Percentiles rank a stretch among this genome's conserved stretches.
Conservation (phyloP, 2,797 vertebrate genomes). For the Serranus cabrilla region DNA sequence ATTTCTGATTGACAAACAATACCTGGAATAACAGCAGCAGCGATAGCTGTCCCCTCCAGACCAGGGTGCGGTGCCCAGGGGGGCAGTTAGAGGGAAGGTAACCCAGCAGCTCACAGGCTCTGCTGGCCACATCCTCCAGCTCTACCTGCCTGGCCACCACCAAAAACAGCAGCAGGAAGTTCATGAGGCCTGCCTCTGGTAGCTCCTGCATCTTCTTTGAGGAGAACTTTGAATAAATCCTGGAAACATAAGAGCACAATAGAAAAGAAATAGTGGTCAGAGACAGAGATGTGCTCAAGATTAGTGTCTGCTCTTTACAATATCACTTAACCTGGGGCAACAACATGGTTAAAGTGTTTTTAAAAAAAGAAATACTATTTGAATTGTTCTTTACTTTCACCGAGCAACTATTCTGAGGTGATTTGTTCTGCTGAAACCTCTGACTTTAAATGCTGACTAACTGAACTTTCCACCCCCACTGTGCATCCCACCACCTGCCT, state of each 20-base stretch:
- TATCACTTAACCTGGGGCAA: background rate
- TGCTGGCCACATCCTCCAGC: conserved; percentile 91
- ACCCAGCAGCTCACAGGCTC: conserved; percentile 89
- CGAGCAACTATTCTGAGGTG: conserved; percentile 35
- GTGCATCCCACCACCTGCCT: conserved; percentile 66
- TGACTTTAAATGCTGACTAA: conserved; percentile 71
- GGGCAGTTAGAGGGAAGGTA: conserved; percentile 85
- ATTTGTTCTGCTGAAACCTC: conserved; percentile 58
- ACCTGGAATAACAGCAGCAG: conserved; percentile 91
- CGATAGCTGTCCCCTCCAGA: conserved; percentile 92
- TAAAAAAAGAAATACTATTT: conserved; percentile 10
- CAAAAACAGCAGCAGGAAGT: conserved; percentile 94
- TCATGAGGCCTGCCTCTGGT: conserved; percentile 92
- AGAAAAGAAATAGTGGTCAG: background rate
- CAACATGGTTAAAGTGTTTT: background rate
- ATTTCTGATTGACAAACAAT: conserved; percentile 6
- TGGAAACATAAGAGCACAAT: conserved; percentile 59
- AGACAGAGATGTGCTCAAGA: background rate
- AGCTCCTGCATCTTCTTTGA: conserved; percentile 95
- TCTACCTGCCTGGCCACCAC: conserved; percentile 90
- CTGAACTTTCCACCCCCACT: conserved; percentile 67
- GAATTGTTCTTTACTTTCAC: conserved; percentile 23
- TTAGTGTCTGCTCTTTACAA: background rate
- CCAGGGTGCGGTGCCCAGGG: conserved; percentile 84
- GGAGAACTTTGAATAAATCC: conserved; percentile 98